A percentile compares a stretch with the other conserved stretches of the same genome.
Conservation (phyloP, 2,888 invertebrate genomes). For the Heliconius erato region DNA sequence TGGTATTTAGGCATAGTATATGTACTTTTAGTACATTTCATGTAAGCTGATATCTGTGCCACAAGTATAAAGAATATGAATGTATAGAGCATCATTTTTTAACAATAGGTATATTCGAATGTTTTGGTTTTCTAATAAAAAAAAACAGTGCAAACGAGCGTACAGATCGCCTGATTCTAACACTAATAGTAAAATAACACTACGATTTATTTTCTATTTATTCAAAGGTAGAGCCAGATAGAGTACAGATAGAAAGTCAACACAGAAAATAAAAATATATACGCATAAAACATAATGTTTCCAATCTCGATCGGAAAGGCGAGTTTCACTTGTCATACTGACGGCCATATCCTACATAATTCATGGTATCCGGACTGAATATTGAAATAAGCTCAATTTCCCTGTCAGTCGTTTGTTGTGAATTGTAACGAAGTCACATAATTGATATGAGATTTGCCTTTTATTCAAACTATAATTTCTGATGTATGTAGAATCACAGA, state of each 20-base stretch:
- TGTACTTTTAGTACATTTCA: constrained; percentile 60
- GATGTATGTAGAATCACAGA: no score
- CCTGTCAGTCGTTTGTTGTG: constrained; percentile 16
- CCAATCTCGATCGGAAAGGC: background rate
- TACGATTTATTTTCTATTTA: background rate
- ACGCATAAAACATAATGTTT: background rate
- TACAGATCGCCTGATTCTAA: no score
- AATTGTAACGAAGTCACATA: constrained; percentile 6
- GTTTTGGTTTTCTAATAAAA: background rate
- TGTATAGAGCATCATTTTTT: background rate
- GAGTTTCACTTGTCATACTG: constrained; percentile 23
- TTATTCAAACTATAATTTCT: background rate
- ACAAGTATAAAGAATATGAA: constrained; percentile 5
- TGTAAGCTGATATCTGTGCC: constrained; percentile 50
- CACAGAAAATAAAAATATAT: constrained; percentile 5
- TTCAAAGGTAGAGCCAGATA: no score
- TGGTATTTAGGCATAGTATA: constrained; percentile 67
- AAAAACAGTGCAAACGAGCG: no score
- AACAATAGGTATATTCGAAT: background rate
- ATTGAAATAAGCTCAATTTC: constrained; percentile 24
- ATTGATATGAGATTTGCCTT: constrained; percentile 13
- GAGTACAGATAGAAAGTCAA: background rate
- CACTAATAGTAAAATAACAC: no score
- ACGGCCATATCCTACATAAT: constrained; percentile 17
- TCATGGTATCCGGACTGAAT: constrained; percentile 21